A percentile compares a stretch with the other conserved stretches of the same genome.
Conservation (phyloP, 2,113 vertebrate genomes). For the Thamnophis sirtalis region DNA sequence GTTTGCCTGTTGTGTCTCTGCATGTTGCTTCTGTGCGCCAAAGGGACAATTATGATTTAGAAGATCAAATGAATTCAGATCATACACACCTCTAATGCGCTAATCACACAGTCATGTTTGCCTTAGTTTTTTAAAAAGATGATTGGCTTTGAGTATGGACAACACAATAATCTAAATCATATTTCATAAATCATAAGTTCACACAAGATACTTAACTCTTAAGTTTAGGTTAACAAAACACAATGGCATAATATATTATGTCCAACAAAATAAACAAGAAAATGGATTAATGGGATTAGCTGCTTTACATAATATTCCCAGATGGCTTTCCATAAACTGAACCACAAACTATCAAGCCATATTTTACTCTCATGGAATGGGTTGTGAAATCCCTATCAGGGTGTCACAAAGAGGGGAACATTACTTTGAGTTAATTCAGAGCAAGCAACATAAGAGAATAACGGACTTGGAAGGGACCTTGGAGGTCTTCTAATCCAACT, state of each 20-base stretch:
- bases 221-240: not conserved
- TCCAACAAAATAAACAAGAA: not conserved
- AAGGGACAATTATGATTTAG: not conserved
- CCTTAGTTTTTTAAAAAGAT: not conserved
- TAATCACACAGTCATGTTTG: not conserved
- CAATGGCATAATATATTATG: not conserved
- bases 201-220: not conserved
- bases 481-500: not conserved
- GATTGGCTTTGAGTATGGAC: not conserved
- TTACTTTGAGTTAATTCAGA: not conserved
- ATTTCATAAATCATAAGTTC: not conserved
- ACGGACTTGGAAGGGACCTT: not conserved
- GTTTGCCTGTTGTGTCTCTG: not conserved
- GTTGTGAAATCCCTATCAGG: not conserved
- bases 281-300: not conserved
- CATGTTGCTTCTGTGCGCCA: not conserved
- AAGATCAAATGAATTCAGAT: not conserved
- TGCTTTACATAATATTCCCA: not conserved
- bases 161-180: not conserved
- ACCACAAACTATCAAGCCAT: not conserved
- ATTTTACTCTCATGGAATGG: not conserved
- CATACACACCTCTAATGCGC: not conserved
- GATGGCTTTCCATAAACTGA: not conserved
- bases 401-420: not conserved
- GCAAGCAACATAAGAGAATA: not conserved